phyloP scores from a whole-genome alignment of 2,797 vertebrate species.

The Emydoidea blandingii region DNA sequence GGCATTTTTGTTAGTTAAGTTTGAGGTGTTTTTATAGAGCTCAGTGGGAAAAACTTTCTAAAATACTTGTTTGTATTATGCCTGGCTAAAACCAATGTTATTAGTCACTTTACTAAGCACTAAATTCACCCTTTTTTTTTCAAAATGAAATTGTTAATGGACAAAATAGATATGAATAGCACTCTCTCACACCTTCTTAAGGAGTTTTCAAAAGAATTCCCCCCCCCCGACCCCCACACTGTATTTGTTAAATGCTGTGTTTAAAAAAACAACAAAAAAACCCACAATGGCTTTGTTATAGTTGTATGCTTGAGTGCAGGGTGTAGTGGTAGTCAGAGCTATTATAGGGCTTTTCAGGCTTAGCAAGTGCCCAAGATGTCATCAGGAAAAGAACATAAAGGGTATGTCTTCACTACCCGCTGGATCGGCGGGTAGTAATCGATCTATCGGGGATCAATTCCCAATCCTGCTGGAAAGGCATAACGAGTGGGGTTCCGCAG shows the following conservation, averaged over 20 bases:
- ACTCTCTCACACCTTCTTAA: background rate
- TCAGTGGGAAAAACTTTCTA: slow-evolving; percentile 8
- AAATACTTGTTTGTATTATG: background rate
- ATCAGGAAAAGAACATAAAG: slow-evolving; percentile 15
- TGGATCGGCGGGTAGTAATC: too few relatives aligned
- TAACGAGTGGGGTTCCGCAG: too few relatives aligned
- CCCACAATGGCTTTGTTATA: background rate
- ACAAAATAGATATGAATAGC: background rate
- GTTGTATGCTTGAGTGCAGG: background rate
- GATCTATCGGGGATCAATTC: too few relatives aligned
- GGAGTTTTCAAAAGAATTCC: background rate
- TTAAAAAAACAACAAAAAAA: background rate
- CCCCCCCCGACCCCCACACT: rapidly evolving
- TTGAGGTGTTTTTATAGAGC: background rate
- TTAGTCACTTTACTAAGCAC: background rate
- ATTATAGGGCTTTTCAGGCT: background rate
- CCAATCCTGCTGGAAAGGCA: too few relatives aligned
- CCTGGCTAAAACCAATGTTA: background rate
- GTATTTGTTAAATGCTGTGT: background rate
- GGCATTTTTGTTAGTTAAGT: background rate
- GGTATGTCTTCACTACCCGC: too few relatives aligned
- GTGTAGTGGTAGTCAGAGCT: background rate
- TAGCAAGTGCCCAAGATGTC: background rate
- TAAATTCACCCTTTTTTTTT: background rate
- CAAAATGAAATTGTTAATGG: background rate